Evolutionary conservation across 2,797 vertebrate species (phyloP), one percentile per base, ranked within the genome.

Genomic region (Neosilurus mollespiculum): DNA sequence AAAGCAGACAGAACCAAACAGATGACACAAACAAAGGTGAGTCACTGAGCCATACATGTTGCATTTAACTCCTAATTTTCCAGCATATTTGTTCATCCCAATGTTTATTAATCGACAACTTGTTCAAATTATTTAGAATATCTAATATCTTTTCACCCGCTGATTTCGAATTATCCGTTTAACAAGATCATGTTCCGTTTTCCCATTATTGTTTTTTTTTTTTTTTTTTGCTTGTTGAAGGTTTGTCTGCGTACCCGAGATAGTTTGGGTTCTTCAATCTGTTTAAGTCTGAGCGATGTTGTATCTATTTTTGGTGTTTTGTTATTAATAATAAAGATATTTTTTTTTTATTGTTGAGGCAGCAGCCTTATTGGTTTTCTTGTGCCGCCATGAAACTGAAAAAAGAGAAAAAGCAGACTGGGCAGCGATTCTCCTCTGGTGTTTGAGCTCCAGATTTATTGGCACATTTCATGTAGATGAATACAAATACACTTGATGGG

Each of bases 11-110:
- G 61, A 85, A 30, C 22, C 70, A 51, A 53, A 81, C 71, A 69
- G 69, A 65, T 69, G 77, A 82, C n/a, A 34, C n/a, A 37, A 80
- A 24, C 82, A 64, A 80, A 58, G 86, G 87, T 88, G 15, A 85
- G 86, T 67, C 24, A 24, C 6, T 69, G 3, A 34, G 4, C 7
- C 16, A 58, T 5, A 20, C 43, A 56, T 30, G 14, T 11, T 54
- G 9, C n/a, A 54, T 20, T 73, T 75, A 18, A 81, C 2, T 30
- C 54, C 11, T 16, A 53, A 43, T 24, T 11, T 62, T 14, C 30
- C 58, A 30, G n/a, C 20, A 3, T 22, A 24, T 78, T 78, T 34
- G 30, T 7, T 77, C 10, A 77, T 43, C 18, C 3, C n/a, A 62
- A 61, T 24, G 22, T 43, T 43, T 59, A 34, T 30, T 8, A 61